A percentile compares a stretch with the other conserved stretches of the same genome.
Evolutionary conservation across 2,797 vertebrate genomes (phyloP).

Genomic region (Galagoides demidoff): DNA sequence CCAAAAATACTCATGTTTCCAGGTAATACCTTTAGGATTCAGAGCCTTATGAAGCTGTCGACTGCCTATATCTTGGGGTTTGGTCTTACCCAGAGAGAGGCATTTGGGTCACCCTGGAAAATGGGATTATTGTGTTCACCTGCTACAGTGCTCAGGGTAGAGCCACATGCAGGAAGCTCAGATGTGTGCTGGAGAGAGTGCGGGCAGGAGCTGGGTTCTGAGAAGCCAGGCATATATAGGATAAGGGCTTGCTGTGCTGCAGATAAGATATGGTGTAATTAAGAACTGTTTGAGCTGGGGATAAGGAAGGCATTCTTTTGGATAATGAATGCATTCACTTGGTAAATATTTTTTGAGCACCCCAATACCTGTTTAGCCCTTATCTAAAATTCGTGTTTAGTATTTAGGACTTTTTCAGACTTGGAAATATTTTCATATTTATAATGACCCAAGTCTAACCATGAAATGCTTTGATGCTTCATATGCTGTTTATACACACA

Average conservation of each 20-base stretch:
- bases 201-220: background rate
- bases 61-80: background rate
- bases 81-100: background rate
- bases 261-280: accelerated
- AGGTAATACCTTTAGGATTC: background rate
- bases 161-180: accelerated
- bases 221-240: accelerated
- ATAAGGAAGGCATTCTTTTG: background rate
- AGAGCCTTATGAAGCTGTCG: background rate
- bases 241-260: accelerated
- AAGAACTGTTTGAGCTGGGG: no score
- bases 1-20: background rate
- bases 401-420: background rate
- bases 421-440: background rate
- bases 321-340: background rate
- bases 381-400: background rate
- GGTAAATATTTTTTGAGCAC: background rate
- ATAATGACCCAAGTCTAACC: background rate
- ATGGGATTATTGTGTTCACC: background rate
- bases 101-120: background rate
- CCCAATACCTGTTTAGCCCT: background rate
- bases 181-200: background rate
- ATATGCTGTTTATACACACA: no score
- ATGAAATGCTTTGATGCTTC: background rate
- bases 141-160: background rate